Conservation (phyloP, 2,113 vertebrate genomes). For the Tachycineta bicolor region DNA sequence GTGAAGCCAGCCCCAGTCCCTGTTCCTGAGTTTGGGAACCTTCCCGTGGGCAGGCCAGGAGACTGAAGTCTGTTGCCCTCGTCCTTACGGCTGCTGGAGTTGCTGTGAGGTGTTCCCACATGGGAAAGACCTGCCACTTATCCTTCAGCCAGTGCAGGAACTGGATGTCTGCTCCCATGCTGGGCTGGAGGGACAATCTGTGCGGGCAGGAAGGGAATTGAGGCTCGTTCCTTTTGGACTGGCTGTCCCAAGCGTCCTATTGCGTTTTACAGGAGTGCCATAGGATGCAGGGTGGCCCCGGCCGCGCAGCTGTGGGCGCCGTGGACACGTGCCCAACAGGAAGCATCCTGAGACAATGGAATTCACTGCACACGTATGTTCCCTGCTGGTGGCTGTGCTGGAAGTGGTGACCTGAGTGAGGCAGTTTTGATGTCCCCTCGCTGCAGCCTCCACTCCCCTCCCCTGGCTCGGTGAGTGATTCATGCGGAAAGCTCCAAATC, state of each 20-base stretch:
- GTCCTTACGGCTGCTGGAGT: neutral
- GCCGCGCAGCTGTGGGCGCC: neutral
- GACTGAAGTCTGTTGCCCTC: neutral
- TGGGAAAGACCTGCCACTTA: neutral
- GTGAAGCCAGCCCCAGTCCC: neutral
- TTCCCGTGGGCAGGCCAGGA: neutral
- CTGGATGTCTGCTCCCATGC: neutral
- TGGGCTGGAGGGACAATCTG: neutral
- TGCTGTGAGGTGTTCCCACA: neutral
- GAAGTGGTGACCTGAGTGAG: neutral
- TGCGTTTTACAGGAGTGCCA: neutral
- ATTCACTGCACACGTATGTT: neutral
- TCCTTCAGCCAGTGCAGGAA: neutral
- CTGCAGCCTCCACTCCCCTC: neutral
- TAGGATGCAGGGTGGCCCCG: neutral
- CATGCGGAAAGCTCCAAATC: neutral
- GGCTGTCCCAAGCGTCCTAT: neutral
- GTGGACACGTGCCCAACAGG: neutral
- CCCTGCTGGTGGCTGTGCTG: neutral
- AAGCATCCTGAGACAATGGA: slow-evolving; percentile 49
- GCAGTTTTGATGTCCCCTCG: neutral
- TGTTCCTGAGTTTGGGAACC: neutral
- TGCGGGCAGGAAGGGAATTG: neutral
- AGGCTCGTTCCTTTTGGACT: neutral
- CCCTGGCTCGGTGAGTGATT: neutral